Conservation (phyloP, 2,888 invertebrate species). For the Furcula furcula region DNA sequence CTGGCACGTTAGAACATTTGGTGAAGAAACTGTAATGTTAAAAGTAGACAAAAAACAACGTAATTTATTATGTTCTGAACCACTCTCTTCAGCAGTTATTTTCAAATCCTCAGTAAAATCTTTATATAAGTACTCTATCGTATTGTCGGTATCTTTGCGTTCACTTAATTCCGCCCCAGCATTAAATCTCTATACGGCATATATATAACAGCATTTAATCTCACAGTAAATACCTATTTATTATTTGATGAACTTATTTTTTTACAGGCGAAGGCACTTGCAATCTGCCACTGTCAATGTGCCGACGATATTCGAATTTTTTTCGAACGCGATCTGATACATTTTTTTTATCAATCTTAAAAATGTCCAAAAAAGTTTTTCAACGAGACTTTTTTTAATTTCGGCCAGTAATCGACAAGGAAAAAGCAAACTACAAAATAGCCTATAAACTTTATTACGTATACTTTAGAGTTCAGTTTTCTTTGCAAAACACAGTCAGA, state of each 20-base stretch:
- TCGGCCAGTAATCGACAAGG: constrained; percentile 47
- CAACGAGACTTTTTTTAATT: constrained; percentile 42
- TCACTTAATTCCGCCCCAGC: too few species aligned
- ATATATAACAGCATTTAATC: too few species aligned
- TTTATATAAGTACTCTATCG: too few species aligned
- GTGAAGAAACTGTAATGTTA: too few species aligned
- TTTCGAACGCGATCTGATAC: constrained; percentile 22
- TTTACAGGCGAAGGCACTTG: constrained; percentile 15
- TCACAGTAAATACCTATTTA: too few species aligned
- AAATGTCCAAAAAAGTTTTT: constrained; percentile 47
- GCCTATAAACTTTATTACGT: constrained; percentile 15
- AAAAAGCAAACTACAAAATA: constrained; percentile 28
- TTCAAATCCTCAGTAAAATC: too few species aligned
- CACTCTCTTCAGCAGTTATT: too few species aligned
- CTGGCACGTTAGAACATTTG: too few species aligned
- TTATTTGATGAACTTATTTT: neutral
- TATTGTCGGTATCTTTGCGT: too few species aligned
- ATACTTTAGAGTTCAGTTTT: constrained; percentile 27
- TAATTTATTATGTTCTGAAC: too few species aligned
- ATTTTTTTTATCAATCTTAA: constrained; percentile 40
- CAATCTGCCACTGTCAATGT: constrained; percentile 25
- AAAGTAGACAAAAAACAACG: too few species aligned
- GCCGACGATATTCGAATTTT: constrained; percentile 19
- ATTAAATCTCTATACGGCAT: too few species aligned
- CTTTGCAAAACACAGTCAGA: constrained; percentile 45